phyloP scores from a whole-genome alignment of 2,113 vertebrate genomes.

The Hippocampus zosterae region DNA sequence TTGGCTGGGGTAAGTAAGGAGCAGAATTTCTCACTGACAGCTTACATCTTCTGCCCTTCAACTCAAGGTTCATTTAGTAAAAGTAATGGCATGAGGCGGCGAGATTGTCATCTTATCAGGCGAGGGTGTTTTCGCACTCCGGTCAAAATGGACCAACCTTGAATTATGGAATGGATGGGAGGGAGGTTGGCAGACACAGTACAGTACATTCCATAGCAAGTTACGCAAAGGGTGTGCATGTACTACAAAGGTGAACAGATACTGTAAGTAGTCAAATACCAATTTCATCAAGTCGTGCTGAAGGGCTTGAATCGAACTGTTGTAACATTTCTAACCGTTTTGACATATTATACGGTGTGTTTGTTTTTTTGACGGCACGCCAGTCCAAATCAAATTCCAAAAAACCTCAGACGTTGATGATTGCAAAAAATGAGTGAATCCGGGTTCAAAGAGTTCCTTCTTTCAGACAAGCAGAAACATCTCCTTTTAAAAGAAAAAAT shows the following conservation, averaged over 20 bases:
- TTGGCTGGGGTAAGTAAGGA: slow-evolving; percentile 92
- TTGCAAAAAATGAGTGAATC: slow-evolving; percentile 35
- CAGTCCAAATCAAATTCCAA: slow-evolving; percentile 12
- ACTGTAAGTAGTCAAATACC: slow-evolving; percentile 7
- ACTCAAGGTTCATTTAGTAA: slow-evolving; percentile 1
- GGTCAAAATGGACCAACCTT: slow-evolving; percentile 46
- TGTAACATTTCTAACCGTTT: background rate
- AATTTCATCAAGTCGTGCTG: slow-evolving; percentile 2
- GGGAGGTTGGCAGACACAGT: slow-evolving; percentile 9
- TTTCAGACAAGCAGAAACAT: slow-evolving; percentile 53
- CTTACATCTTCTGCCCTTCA: background rate
- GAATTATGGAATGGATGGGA: slow-evolving; percentile 16
- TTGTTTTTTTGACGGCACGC: background rate
- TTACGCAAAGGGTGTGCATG: slow-evolving; percentile 29
- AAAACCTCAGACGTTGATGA: slow-evolving; percentile 7
- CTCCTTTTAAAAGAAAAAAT: slow-evolving; percentile 52
- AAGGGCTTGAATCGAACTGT: background rate
- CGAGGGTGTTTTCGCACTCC: slow-evolving; percentile 41
- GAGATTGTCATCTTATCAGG: slow-evolving; percentile 37
- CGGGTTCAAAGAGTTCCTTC: slow-evolving; percentile 34
- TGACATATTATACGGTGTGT: background rate
- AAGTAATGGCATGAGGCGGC: slow-evolving; percentile 7
- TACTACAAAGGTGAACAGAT: slow-evolving; percentile 28
- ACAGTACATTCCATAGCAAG: slow-evolving; percentile 19
- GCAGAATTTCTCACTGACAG: slow-evolving; percentile 14